These are phyloP conservation scores for Pachliopta kotzebuea DNA, from an alignment of 2,888 invertebrate genomes.

Conservation along the genomic window DNA sequence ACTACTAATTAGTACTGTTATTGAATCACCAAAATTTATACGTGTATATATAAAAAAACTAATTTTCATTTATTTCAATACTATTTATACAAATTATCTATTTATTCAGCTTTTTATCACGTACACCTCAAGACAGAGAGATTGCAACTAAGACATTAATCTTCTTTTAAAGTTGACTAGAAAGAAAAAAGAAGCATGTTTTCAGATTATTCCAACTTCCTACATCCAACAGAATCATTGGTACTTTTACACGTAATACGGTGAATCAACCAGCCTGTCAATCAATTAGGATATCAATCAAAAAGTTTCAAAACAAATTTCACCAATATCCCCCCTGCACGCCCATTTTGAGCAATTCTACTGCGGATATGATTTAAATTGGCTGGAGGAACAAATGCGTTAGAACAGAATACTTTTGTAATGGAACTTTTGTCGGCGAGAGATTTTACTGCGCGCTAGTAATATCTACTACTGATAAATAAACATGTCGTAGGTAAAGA, in stretches of 20 bases:
- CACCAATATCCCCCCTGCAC: slow-evolving; percentile 45
- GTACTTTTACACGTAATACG: slow-evolving; percentile 3
- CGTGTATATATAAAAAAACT: too few species aligned
- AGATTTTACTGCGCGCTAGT: too few species aligned
- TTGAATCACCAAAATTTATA: too few species aligned
- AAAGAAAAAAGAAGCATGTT: too few species aligned
- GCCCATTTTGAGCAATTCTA: slow-evolving; percentile 38
- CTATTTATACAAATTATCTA: too few species aligned
- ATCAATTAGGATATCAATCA: slow-evolving; percentile 35
- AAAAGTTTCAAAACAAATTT: slow-evolving; percentile 45
- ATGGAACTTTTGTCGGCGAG: slow-evolving; percentile 10
- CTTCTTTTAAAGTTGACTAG: too few species aligned
- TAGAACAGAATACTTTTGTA: slow-evolving; percentile 30
- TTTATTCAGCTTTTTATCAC: too few species aligned
- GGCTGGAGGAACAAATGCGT: slow-evolving; percentile 34
- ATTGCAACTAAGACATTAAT: too few species aligned
- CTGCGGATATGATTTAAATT: slow-evolving; percentile 39
- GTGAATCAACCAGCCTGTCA: slow-evolving; percentile 25
- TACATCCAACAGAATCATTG: not conserved
- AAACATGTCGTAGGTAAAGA: not conserved
- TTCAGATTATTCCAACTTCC: not conserved
- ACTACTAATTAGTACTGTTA: too few species aligned
- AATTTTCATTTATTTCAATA: too few species aligned
- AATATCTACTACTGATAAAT: not conserved
- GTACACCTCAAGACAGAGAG: too few species aligned